phyloP scores from a whole-genome alignment of 37 sponge, comb jelly and placozoan genomes.

The Aplysina aerophoba region DNA sequence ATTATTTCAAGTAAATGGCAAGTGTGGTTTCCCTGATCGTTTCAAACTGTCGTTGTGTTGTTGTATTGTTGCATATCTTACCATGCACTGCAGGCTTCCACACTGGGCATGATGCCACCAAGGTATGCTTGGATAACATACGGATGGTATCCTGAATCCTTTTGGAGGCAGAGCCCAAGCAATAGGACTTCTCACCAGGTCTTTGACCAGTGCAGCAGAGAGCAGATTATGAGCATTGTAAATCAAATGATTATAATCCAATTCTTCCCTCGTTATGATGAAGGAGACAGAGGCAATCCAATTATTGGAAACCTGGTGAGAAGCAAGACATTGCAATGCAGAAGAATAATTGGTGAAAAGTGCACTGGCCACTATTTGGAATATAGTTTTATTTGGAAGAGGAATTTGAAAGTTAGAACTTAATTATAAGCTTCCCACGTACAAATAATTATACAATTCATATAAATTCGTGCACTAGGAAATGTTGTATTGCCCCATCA shows the following conservation, averaged over 20 bases:
- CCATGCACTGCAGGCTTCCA: constrained; percentile 39
- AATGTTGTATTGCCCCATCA: too few relatives aligned
- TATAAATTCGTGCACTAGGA: too few relatives aligned
- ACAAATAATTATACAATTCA: too few relatives aligned
- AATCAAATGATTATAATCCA: constrained; percentile 49
- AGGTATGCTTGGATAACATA: constrained; percentile 55
- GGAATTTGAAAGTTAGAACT: too few relatives aligned
- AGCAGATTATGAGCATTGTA: constrained; percentile 21
- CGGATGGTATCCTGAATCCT: constrained; percentile 60
- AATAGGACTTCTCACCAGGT: neutral
- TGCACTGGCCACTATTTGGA: too few relatives aligned
- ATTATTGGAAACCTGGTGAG: constrained; percentile 44
- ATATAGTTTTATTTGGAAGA: too few relatives aligned
- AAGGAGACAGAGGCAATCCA: neutral
- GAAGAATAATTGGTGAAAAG: too few relatives aligned
- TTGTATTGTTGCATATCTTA: neutral
- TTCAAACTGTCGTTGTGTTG: too few relatives aligned
- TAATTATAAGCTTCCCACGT: too few relatives aligned
- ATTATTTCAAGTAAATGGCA: too few relatives aligned
- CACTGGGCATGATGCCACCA: constrained; percentile 41
- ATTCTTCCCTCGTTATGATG: constrained; percentile 37
- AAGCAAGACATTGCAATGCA: too few relatives aligned
- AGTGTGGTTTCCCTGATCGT: too few relatives aligned
- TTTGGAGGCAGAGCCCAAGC: constrained; percentile 35
- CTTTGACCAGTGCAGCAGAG: neutral